Percentiles rank a stretch among this genome's conserved stretches.
These are phyloP conservation scores for Musca vetustissima DNA, from an alignment of 1,140 invertebrate species.

Conservation along the genomic window DNA sequence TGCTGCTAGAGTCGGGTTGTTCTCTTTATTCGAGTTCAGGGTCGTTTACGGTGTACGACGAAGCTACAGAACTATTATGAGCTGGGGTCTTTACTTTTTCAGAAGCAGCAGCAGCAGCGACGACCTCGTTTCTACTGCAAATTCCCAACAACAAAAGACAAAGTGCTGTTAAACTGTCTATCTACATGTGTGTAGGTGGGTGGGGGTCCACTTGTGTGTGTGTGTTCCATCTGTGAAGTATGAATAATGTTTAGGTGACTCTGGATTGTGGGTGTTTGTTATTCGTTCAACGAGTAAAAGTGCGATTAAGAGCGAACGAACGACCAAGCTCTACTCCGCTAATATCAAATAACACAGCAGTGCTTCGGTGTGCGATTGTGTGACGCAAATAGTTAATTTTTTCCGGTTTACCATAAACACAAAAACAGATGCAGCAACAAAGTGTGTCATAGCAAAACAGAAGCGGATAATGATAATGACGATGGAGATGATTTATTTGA, in stretches of 20 bases:
- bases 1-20: neutral
- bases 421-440: too few species aligned
- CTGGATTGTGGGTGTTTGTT: slow-evolving; percentile 1
- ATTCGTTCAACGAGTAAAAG: neutral
- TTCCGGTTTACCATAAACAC: neutral
- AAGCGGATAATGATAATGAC: too few species aligned
- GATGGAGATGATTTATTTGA: too few species aligned
- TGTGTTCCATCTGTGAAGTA: too few species aligned
- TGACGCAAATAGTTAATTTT: slow-evolving; percentile 15
- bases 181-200: too few species aligned
- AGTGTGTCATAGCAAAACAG: too few species aligned
- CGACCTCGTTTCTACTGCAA: neutral
- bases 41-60: slow-evolving; percentile 3
- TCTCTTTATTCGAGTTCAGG: slow-evolving; percentile 18
- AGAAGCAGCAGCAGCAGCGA: too few species aligned
- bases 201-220: too few species aligned
- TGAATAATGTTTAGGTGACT: neutral
- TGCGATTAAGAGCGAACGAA: neutral
- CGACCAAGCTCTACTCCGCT: neutral
- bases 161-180: too few species aligned
- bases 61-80: neutral
- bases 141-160: neutral
- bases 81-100: too few species aligned
- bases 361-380: neutral
- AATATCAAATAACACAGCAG: neutral